Evolutionary conservation across 1,140 invertebrate genomes (phyloP).

Genomic region (Heliconius nattereri): DNA sequence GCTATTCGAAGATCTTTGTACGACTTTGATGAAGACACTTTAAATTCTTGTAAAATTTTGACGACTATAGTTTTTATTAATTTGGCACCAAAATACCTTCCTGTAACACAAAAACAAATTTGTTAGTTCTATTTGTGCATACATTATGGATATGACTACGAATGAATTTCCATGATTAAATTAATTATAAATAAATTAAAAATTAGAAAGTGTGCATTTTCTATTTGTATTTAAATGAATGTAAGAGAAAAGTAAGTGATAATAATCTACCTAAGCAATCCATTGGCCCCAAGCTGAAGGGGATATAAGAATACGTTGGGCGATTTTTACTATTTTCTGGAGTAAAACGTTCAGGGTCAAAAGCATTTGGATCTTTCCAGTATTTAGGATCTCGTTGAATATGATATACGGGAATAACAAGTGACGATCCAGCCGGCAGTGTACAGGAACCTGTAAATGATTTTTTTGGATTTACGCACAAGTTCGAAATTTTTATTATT

Average conservation of each 20-base stretch:
- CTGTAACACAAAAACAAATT: conserved; percentile 47
- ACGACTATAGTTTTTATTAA: conserved; percentile 59
- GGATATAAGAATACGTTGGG: conserved; percentile 82
- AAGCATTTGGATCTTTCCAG: conserved; percentile 68
- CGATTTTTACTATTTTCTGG: conserved; percentile 80
- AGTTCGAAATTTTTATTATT: too few relatives aligned
- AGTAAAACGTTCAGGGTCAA: conserved; percentile 86
- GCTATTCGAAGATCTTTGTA: conserved; percentile 54
- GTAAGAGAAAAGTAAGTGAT: background rate
- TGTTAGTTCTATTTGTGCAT: too few relatives aligned
- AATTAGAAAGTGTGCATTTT: too few relatives aligned
- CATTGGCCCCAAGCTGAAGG: conserved; percentile 84
- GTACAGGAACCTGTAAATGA: conserved; percentile 68
- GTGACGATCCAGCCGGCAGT: conserved; percentile 79
- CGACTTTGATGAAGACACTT: conserved; percentile 43
- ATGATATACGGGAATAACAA: conserved; percentile 58
- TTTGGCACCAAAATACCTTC: conserved; percentile 58
- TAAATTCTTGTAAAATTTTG: conserved; percentile 51
- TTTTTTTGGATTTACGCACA: too few relatives aligned
- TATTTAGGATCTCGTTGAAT: conserved; percentile 59
- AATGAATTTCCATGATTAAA: too few relatives aligned
- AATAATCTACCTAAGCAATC: conserved; percentile 82
- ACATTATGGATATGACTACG: too few relatives aligned
- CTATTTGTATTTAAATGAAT: background rate
- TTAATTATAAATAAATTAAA: too few relatives aligned